phyloP scores from a whole-genome alignment of 1,140 invertebrate species.

The Cylas formicarius region DNA sequence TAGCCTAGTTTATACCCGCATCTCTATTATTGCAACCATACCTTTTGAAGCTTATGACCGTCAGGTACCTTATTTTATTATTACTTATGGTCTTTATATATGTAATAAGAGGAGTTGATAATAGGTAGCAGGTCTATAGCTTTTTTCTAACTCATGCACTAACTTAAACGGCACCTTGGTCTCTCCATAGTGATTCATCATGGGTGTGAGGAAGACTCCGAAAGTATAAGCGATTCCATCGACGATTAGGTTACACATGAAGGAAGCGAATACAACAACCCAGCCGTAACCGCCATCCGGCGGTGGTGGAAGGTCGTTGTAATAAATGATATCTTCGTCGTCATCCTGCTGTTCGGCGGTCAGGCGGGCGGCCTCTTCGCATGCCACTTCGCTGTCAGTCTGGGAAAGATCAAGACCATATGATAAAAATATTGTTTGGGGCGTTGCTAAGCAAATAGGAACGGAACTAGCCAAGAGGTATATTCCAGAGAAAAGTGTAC shows the following conservation, averaged over 20 bases:
- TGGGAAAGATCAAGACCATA: constrained; percentile 46
- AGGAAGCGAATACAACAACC: constrained; percentile 90
- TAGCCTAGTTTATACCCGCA: too few relatives aligned
- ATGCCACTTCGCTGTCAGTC: constrained; percentile 78
- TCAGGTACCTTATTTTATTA: too few relatives aligned
- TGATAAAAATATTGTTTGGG: not conserved
- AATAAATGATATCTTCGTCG: constrained; percentile 66
- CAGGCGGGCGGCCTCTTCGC: constrained; percentile 66
- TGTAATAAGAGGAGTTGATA: too few relatives aligned
- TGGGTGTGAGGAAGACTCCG: constrained; percentile 77
- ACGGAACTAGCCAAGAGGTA: too few relatives aligned
- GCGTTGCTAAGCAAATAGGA: too few relatives aligned
- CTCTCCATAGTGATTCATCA: constrained; percentile 74
- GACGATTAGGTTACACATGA: constrained; percentile 97
- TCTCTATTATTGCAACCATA: too few relatives aligned
- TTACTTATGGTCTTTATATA: too few relatives aligned
- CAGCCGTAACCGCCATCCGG: constrained; percentile 86
- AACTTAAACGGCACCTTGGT: too few relatives aligned
- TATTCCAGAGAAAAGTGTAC: too few relatives aligned
- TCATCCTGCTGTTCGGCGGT: constrained; percentile 55
- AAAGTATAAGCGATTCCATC: constrained; percentile 95
- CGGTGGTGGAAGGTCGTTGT: constrained; percentile 70
- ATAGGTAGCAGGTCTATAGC: too few relatives aligned
- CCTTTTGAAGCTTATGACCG: too few relatives aligned
- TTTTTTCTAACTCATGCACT: too few relatives aligned